These are phyloP conservation scores for Eristalis intricaria DNA, from an alignment of 2,888 invertebrate species.

Conservation along the genomic window DNA sequence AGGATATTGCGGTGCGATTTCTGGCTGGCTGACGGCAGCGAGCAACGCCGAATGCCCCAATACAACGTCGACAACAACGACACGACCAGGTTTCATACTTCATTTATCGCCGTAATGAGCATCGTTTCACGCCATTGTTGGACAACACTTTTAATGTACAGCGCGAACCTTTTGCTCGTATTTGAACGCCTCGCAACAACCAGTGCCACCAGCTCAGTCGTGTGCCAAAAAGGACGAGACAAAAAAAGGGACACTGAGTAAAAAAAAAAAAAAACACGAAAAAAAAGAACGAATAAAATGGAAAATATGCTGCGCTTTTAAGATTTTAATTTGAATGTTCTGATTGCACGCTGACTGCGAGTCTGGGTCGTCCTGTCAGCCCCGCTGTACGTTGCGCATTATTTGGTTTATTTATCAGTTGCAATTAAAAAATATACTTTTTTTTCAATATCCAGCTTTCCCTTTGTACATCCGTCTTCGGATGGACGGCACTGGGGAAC, in stretches of 20 bases:
- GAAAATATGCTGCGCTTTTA: conserved; percentile 23
- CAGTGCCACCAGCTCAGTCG: not conserved
- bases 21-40: not conserved
- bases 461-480: not conserved
- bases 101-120: conserved; percentile 49
- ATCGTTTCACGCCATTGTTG: conserved; percentile 36
- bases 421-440: conserved; percentile 17
- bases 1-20: not conserved
- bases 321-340: conserved; percentile 41
- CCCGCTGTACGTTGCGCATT: not conserved
- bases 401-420: conserved; percentile 32
- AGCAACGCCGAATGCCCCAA: not conserved
- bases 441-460: conserved; percentile 21
- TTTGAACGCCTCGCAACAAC: not conserved
- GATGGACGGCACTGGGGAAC: not conserved
- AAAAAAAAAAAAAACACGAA: too few relatives aligned
- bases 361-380: not conserved
- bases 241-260: not conserved
- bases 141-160: conserved; percentile 28
- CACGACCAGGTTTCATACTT: conserved; percentile 34
- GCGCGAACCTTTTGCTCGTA: not conserved
- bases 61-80: not conserved
- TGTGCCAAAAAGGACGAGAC: not conserved
- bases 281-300: not conserved
- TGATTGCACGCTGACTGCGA: conserved; percentile 9